Evolutionary conservation across 2,888 invertebrate species (phyloP).

Genomic region (Drosophila mettleri): DNA sequence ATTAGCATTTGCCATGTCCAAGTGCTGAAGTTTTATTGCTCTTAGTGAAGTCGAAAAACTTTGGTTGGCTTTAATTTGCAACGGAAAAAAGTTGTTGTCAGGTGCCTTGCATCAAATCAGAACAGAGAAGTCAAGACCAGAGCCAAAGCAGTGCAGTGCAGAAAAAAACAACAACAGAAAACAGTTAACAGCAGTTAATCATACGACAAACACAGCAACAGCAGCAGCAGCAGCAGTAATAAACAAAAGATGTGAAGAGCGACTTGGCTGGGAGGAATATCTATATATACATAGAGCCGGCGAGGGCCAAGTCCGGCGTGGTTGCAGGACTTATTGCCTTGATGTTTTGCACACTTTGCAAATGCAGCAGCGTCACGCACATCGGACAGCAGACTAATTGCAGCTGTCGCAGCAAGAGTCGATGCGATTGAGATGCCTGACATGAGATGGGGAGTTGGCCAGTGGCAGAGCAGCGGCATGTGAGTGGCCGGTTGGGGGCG

Average conservation of each 20-base stretch:
- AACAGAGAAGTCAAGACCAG: slow-evolving; percentile 12
- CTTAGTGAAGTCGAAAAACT: background rate
- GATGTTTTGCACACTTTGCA: slow-evolving; percentile 41
- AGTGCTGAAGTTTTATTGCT: background rate
- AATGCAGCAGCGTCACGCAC: slow-evolving; percentile 60
- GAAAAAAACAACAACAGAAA: slow-evolving; percentile 2
- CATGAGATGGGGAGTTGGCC: background rate
- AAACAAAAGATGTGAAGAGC: slow-evolving; percentile 19
- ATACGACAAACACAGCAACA: slow-evolving; percentile 58
- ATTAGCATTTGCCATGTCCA: background rate
- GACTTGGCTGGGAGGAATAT: background rate
- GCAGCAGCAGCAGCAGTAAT: slow-evolving; percentile 33
- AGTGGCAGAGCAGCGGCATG: background rate
- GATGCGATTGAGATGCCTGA: slow-evolving; percentile 6
- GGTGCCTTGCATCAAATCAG: slow-evolving; percentile 20
- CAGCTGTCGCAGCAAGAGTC: slow-evolving; percentile 38
- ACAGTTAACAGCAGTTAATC: slow-evolving; percentile 68
- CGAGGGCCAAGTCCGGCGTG: slow-evolving; percentile 8
- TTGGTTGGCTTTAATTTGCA: background rate
- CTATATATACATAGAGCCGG: background rate
- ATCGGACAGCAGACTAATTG: slow-evolving; percentile 70
- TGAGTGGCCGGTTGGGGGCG: background rate
- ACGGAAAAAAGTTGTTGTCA: background rate
- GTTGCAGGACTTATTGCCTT: slow-evolving; percentile 33
- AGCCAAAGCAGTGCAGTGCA: slow-evolving; percentile 32